Evolutionary conservation across 2,888 invertebrate species (phyloP), one percentile per base, ranked within the genome.

Genomic region (Protophormia terraenovae): DNA sequence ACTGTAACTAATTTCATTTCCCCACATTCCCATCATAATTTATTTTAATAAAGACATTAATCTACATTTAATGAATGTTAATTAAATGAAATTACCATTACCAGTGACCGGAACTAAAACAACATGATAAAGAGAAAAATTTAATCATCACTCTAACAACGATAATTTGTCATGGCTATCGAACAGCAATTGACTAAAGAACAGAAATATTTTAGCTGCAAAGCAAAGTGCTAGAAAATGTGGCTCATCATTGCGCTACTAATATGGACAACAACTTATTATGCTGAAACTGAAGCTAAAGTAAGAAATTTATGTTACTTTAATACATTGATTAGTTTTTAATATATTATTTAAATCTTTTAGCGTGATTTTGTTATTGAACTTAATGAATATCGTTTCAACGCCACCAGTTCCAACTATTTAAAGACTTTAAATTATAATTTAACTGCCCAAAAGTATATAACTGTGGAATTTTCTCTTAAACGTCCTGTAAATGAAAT

Each of bases 401-500:
- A 58, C 10, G 10, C 22, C 12, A 41, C 7, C 12, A 3, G 29
- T 12, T 6, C 19, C 7, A 53, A 27, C 8, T 53, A 4, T n/a
- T 5, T 80, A 4, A 58, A 73, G 50, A 47, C 55, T 29, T 22
- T 27, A 4, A 73, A 47, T 3, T 80, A 73, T 45, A 64, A 41
- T 10, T 0, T 71, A 2, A 4, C 19, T 4, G 10, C 22, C 1
- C 38, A 72, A 32, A 62, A 19, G 19, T 29, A 22, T 4, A 29
- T 78, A 0, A 41, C 50, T 3, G 3, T 64, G 0, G 64, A 64
- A 8, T 7, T 41, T 14, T 6, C 29, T 10, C 1, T 41, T 4
- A 75, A 62, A 16, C 55, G 71, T 22, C 72, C 38, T 7, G n/a
- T 86, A 1, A 50, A 7, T 0, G 3, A 83, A 0, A 86, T 87